Evolutionary conservation across 2,113 vertebrate species (phyloP).

Genomic region (Scolopax mira): DNA sequence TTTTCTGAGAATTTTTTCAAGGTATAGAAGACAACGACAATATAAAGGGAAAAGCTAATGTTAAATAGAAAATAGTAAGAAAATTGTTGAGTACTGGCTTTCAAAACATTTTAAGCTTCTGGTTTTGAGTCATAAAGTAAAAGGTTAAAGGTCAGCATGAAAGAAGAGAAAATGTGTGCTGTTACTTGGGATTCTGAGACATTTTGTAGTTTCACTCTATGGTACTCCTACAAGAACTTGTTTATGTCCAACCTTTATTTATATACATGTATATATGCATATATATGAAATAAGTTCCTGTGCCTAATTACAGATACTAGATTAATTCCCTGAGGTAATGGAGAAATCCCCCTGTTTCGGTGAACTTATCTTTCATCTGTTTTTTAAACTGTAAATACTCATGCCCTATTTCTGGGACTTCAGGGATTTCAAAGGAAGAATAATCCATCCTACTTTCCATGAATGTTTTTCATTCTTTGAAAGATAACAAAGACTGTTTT

Average conservation of each 20-base stretch:
- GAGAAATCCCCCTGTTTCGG: not conserved
- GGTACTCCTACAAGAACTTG: not conserved
- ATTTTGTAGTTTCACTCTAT: not conserved
- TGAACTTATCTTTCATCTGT: conserved; percentile 7
- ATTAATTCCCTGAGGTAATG: not conserved
- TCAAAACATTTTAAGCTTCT: not conserved
- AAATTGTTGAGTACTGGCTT: not conserved
- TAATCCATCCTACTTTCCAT: not conserved
- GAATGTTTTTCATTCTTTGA: conserved; percentile 17
- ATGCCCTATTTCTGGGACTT: not conserved
- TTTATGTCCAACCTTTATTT: not conserved
- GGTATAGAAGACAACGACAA: not conserved
- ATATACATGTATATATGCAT: not conserved
- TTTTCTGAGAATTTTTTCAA: not conserved
- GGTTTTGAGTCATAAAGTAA: not conserved
- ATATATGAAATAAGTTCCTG: not conserved
- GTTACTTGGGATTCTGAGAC: not conserved
- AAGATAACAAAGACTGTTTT: not conserved
- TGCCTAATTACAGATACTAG: not conserved
- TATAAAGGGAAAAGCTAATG: not conserved
- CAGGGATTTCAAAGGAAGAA: conserved; percentile 3
- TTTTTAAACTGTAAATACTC: not conserved
- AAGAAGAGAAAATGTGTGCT: not conserved
- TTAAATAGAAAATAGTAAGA: not conserved
- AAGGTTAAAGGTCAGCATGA: not conserved